A percentile compares a stretch with the other conserved stretches of the same genome.
phyloP scores from a whole-genome alignment of 2,113 vertebrate genomes.

The Penelope pileata region DNA sequence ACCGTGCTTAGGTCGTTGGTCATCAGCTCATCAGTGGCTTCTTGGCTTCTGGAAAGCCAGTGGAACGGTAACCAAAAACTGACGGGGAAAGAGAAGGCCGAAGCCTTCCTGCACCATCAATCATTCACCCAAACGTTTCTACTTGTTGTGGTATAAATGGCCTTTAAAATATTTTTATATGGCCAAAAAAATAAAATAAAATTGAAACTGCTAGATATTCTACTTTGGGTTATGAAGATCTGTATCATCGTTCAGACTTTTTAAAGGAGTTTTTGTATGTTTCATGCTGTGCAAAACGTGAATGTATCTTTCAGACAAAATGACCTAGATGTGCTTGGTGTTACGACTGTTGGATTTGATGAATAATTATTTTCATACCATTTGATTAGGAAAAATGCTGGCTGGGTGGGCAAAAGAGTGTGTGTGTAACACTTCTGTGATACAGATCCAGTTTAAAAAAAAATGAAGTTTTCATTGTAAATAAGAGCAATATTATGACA shows the following conservation, averaged over 20 bases:
- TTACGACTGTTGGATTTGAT: constrained; percentile 76
- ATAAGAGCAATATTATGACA: constrained; percentile 75
- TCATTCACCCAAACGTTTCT: constrained; percentile 54
- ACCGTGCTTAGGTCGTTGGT: neutral
- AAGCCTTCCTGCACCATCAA: constrained; percentile 44
- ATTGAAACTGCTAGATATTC: constrained; percentile 68
- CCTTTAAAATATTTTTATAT: constrained; percentile 80
- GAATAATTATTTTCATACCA: constrained; percentile 78
- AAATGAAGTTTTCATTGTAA: constrained; percentile 71
- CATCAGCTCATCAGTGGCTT: neutral
- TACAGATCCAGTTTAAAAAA: constrained; percentile 63
- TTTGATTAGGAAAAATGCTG: constrained; percentile 63
- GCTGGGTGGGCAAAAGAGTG: constrained; percentile 37
- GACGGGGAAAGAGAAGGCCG: neutral
- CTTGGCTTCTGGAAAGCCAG: constrained; percentile 34
- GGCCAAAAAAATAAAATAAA: constrained; percentile 34
- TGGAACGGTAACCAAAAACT: constrained; percentile 30
- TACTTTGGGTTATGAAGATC: constrained; percentile 70
- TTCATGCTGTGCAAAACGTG: constrained; percentile 81
- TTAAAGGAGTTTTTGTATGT: constrained; percentile 75
- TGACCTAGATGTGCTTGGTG: constrained; percentile 63
- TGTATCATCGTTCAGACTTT: constrained; percentile 67
- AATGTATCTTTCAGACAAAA: constrained; percentile 80
- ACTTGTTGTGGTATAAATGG: constrained; percentile 76
- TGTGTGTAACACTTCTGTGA: constrained; percentile 66